Conservation (phyloP, 2,888 invertebrate genomes). For the Abscondita cerata region DNA sequence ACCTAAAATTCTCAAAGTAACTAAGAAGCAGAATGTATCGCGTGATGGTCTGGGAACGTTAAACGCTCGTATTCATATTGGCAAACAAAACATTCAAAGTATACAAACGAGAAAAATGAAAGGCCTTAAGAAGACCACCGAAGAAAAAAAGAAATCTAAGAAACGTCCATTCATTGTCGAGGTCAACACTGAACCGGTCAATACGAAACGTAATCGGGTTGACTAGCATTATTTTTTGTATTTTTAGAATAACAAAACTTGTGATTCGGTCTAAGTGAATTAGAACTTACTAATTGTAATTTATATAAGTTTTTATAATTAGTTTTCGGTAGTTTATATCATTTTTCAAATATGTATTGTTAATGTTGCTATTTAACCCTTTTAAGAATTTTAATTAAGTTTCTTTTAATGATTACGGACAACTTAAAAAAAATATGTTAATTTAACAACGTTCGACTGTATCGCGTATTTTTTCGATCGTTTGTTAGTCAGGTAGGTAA, state of each 20-base stretch:
- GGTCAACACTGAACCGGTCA: neutral
- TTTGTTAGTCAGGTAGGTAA: too few species aligned
- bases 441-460: too few species aligned
- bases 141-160: conserved; percentile 68
- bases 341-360: too few species aligned
- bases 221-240: conserved; percentile 18
- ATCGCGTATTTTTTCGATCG: too few species aligned
- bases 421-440: too few species aligned
- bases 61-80: conserved; percentile 92
- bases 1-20: conserved; percentile 78
- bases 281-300: neutral
- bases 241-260: neutral
- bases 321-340: too few species aligned
- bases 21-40: conserved; percentile 90
- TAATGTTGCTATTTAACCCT: too few species aligned
- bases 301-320: too few species aligned
- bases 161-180: conserved; percentile 14
- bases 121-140: conserved; percentile 78
- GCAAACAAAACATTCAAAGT: conserved; percentile 82
- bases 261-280: conserved; percentile 17
- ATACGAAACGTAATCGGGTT: conserved; percentile 18
- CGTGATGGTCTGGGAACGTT: conserved; percentile 88
- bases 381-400: too few species aligned
- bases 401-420: too few species aligned
- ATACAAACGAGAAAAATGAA: conserved; percentile 93